Evolutionary conservation across 2,888 invertebrate species (phyloP), one percentile per base, ranked within the genome.

Genomic region (Cataglyphis albicans): DNA sequence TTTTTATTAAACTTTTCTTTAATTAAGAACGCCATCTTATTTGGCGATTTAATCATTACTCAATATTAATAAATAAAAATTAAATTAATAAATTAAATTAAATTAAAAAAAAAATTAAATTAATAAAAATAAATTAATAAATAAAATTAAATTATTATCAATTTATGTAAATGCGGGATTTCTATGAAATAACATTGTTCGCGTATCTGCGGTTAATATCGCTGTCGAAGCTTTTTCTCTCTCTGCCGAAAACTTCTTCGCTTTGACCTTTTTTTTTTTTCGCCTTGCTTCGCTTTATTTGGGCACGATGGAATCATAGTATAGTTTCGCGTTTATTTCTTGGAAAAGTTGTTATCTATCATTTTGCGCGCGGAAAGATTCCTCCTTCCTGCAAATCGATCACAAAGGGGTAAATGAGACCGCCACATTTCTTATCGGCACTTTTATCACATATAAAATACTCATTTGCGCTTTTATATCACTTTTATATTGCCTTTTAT

Each of bases 331-430:
- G 9, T n/a, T 76, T 76, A 29, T 25, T 15, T 52, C n/a, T 9
- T n/a, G 18, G 38, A 35, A 70, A 76, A 76, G 29, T 70, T 75
- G n/a, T 52, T 76, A 76, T 55, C 52, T 76, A 76, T 65, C 64
- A 64, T 64, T 75, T 35, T 25, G 25, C 5, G 25, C 5, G n/a
- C 32, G 29, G 55, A 3, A 67, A 76, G 38, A 15, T 25, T 68
- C 5, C n/a, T 38, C 65, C 9, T 6, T 29, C 7, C 38, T 25
- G 9, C 18, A 25, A 38, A 29, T 68, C 29, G 5, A 67, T 38
- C 21, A 38, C 21, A 38, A 25, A 48, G 18, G 3, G 2, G n/a
- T 21, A 21, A 55, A 55, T 76, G 25, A n/a, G 68, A 70, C 9
- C 25, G 52, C 12, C 75, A 68, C 25, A 25, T 68, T 67, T 76